Evolutionary conservation across 2,888 invertebrate genomes (phyloP), one percentile per base, ranked within the genome.

Genomic region (Papilio elwesi): DNA sequence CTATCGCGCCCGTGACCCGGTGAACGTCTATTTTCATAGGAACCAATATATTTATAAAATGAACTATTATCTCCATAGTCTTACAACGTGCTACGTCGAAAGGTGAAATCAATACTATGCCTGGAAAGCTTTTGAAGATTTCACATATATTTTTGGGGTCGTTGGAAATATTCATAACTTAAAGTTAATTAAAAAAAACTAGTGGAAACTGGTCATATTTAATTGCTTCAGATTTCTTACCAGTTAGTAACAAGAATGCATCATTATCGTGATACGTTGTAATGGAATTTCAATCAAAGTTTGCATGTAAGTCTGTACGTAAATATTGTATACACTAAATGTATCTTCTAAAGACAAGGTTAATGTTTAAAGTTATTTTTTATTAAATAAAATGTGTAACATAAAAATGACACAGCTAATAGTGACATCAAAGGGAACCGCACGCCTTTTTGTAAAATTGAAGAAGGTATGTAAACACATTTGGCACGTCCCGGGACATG

Each of bases 31-130:
- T 65, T 51, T 36, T 13, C 10, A 11, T 16, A 65, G 26, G 12
- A 48, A 65, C 8, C 51, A 12, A 63, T 63, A 16, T 51, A 64
- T 70, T 64, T 70, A 64, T 64, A 70, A 63, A 63, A 70, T 26
- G 63, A 70, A 7, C 63, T 47, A 11, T n/a, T 15, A 43, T n/a
- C 0, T 8, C 7, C 13, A 57, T 38, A 13, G 3, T 57, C 7
- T 43, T n/a, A 38, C 10, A 38, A 59, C 9, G 9, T 59, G 3
- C 59, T 36, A 36, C 55, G 57, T 38, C 36, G 43, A 38, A 6
- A 59, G 10, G 38, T 36, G 13, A 5, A 6, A 26, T 49, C 49
- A 49, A n/a, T 49, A 43, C 9, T 43, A 43, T 43, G 43, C 43
- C 43, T 43, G 43, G 49, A 49, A 49, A 49, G 49, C 11, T 10